phyloP scores from a whole-genome alignment of 2,888 invertebrate species.

The Apodemia hepburni region DNA sequence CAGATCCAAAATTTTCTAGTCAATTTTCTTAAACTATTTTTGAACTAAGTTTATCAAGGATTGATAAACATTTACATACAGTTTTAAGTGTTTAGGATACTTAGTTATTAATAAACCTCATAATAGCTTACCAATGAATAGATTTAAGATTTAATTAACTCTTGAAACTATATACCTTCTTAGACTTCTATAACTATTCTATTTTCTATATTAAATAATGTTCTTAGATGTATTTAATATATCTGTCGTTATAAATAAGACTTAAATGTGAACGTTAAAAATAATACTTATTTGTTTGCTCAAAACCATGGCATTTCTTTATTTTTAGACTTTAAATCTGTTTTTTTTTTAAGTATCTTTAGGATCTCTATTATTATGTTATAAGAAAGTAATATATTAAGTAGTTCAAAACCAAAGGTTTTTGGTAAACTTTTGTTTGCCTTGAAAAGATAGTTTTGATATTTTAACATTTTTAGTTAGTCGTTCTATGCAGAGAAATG shows the following conservation, averaged over 20 bases:
- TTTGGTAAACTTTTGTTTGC: slow-evolving; percentile 54
- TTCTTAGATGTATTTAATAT: slow-evolving; percentile 17
- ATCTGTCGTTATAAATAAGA: slow-evolving; percentile 26
- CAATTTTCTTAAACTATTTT: slow-evolving; percentile 54
- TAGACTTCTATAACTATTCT: slow-evolving; percentile 24
- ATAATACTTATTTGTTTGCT: slow-evolving; percentile 62
- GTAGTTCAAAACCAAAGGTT: slow-evolving; percentile 44
- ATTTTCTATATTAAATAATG: slow-evolving; percentile 17
- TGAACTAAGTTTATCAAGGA: slow-evolving; percentile 43
- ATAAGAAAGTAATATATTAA: slow-evolving; percentile 35
- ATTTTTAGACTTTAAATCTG: slow-evolving; percentile 47
- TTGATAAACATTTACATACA: slow-evolving; percentile 29
- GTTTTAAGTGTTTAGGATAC: slow-evolving; percentile 21
- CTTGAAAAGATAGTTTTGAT: slow-evolving; percentile 36
- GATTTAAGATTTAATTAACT: slow-evolving; percentile 34
- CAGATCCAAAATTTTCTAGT: slow-evolving; percentile 77
- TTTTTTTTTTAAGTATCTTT: slow-evolving; percentile 43
- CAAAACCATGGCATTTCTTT: slow-evolving; percentile 75
- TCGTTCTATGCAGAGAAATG: slow-evolving; percentile 38
- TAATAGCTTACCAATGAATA: slow-evolving; percentile 59
- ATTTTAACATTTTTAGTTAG: slow-evolving; percentile 35
- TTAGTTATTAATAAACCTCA: slow-evolving; percentile 40
- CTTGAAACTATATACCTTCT: slow-evolving; percentile 23
- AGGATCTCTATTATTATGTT: slow-evolving; percentile 54
- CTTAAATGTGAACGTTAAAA: slow-evolving; percentile 26